A percentile compares a stretch with the other conserved stretches of the same genome.
Evolutionary conservation across 2,113 vertebrate species (phyloP).

Genomic region (Gallinago media): DNA sequence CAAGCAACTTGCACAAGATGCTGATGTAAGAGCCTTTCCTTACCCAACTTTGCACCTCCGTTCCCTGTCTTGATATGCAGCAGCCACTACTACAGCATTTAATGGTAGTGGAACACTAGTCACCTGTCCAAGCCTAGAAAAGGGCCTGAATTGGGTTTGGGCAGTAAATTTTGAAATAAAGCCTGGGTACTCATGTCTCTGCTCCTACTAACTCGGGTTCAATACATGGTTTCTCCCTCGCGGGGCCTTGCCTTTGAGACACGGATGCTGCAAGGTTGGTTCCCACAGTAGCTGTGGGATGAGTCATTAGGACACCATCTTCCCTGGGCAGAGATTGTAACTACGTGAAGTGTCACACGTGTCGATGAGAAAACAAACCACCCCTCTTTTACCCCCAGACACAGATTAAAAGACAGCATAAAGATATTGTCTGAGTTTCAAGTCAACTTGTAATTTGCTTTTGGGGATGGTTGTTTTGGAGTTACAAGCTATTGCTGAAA

Average conservation of each 20-base stretch:
- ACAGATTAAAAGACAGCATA: background rate
- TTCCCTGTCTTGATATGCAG: background rate
- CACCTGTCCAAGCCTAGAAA: background rate
- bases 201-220: background rate
- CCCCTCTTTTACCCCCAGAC: background rate
- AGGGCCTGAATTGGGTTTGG: background rate
- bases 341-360: background rate
- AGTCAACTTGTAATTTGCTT: background rate
- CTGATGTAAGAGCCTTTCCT: background rate
- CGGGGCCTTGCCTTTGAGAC: background rate
- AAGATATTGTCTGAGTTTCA: background rate
- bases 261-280: background rate
- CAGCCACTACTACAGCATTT: background rate
- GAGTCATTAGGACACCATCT: background rate
- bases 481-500: background rate
- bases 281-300: background rate
- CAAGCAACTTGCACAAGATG: background rate
- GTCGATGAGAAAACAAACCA: background rate
- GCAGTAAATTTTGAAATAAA: background rate
- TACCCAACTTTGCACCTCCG: background rate
- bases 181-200: background rate
- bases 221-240: accelerated
- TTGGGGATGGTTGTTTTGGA: background rate
- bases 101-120: accelerated
- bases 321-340: background rate